Evolutionary conservation across 2,797 vertebrate species (phyloP).

Genomic region (Tympanoctomys barrerae): DNA sequence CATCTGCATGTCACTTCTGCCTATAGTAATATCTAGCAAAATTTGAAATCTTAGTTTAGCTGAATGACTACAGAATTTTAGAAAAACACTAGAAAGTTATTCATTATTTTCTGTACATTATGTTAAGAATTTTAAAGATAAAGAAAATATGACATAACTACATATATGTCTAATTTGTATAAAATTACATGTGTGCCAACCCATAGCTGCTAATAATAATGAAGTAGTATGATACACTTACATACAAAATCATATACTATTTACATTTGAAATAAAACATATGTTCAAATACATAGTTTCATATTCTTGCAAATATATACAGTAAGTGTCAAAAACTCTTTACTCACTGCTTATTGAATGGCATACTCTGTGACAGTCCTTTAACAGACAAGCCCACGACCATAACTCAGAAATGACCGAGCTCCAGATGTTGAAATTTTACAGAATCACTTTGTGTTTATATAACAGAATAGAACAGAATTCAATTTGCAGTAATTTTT

Average conservation of each 20-base stretch:
- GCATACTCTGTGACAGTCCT: neutral
- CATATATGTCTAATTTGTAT: constrained; percentile 12
- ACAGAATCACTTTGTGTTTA: neutral
- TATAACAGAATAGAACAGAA: neutral
- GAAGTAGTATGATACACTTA: neutral
- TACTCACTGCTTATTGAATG: neutral
- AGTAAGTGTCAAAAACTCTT: neutral
- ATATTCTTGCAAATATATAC: neutral
- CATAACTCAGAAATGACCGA: neutral
- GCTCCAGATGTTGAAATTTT: neutral
- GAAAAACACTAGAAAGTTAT: neutral
- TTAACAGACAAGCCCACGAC: neutral
- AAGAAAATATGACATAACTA: constrained; percentile 1
- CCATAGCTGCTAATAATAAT: neutral
- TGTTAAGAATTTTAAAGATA: constrained; percentile 12
- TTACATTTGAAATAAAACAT: neutral
- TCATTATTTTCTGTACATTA: neutral
- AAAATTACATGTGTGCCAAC: neutral
- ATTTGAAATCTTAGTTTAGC: neutral
- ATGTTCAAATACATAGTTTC: fast-evolving
- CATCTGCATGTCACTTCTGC: neutral
- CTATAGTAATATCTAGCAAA: neutral
- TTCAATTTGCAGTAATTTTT: constrained; percentile 36
- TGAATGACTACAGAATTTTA: neutral
- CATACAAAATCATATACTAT: neutral